These are phyloP conservation scores for Globicephala melas DNA, from an alignment of 2,113 vertebrate genomes.

Conservation along the genomic window DNA sequence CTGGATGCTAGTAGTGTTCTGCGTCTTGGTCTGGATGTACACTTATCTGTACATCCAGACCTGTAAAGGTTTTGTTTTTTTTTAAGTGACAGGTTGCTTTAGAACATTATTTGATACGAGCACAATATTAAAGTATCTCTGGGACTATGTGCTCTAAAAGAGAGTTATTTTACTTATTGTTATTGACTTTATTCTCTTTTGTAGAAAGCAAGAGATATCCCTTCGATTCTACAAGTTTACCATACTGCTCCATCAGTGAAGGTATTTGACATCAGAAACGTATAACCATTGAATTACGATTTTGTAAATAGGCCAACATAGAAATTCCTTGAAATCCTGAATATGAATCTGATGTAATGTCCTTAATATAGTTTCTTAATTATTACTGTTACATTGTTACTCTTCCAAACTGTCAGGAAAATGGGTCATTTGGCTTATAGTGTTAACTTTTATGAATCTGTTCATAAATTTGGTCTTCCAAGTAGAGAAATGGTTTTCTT, in stretches of 20 bases:
- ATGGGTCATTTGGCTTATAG: background rate
- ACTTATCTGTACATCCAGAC: background rate
- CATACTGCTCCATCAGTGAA: slow-evolving; percentile 85
- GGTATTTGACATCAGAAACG: slow-evolving; percentile 79
- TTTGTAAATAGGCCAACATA: background rate
- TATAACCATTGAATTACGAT: background rate
- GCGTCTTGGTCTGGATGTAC: background rate
- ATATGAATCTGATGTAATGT: background rate
- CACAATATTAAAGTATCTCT: background rate
- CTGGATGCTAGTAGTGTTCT: background rate
- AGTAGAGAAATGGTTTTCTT: background rate
- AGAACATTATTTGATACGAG: background rate
- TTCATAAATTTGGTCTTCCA: slow-evolving; percentile 17
- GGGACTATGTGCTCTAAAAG: background rate
- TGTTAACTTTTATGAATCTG: background rate
- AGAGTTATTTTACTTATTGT: background rate
- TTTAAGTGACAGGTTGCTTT: background rate
- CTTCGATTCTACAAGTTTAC: slow-evolving; percentile 89
- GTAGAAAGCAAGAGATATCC: slow-evolving; percentile 88
- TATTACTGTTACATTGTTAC: background rate
- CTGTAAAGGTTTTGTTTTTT: background rate
- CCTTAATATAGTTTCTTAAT: background rate
- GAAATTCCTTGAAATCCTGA: background rate
- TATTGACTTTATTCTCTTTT: slow-evolving; percentile 49
- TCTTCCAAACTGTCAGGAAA: background rate